phyloP scores from a whole-genome alignment of 2,113 vertebrate species.

The Herpailurus yagouaroundi region DNA sequence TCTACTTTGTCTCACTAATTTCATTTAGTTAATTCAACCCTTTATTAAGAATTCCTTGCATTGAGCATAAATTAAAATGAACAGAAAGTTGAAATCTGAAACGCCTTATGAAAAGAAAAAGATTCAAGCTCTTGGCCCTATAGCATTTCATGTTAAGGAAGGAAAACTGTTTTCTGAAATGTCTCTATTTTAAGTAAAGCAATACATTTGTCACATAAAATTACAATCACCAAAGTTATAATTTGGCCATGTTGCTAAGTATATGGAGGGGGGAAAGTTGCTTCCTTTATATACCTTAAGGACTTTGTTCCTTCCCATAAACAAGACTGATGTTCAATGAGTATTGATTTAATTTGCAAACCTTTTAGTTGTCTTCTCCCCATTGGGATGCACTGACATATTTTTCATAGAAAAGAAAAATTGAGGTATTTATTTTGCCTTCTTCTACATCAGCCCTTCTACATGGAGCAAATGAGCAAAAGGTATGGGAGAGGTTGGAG shows the following conservation, averaged over 20 bases:
- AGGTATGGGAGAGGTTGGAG: background rate
- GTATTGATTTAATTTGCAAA: background rate
- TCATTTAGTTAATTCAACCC: background rate
- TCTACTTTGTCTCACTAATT: background rate
- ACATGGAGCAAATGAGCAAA: background rate
- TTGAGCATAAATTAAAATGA: background rate
- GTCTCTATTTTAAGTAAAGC: slow-evolving; percentile 23
- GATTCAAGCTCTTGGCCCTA: background rate
- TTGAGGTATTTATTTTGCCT: background rate
- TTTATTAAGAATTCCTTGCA: slow-evolving; percentile 32
- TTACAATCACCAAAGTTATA: background rate
- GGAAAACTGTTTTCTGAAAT: background rate
- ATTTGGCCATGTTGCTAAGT: background rate
- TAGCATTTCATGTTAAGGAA: background rate
- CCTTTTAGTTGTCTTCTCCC: background rate
- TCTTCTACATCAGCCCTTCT: background rate
- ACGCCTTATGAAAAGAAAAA: background rate
- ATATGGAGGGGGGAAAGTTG: background rate
- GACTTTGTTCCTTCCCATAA: background rate
- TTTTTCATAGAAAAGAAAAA: background rate
- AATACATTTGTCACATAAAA: background rate
- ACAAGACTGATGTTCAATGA: background rate
- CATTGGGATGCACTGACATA: background rate
- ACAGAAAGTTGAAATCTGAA: background rate
- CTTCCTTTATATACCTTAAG: background rate